Base-by-base conservation (phyloP, 1,140 invertebrate species). In the Scaptomyza pallida region DNA sequence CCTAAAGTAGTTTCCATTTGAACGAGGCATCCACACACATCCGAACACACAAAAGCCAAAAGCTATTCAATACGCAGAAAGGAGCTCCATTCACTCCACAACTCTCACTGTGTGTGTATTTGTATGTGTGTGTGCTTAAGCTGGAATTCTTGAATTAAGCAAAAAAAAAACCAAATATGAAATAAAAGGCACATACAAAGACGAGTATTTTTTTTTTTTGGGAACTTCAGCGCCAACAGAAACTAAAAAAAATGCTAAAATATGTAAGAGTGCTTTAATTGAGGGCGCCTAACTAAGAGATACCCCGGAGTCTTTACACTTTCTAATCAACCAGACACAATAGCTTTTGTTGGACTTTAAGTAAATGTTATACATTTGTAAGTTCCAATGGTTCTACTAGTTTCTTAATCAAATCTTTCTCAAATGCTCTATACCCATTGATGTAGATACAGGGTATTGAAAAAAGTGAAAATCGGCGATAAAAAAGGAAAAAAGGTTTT, bases 141-240 rank as follows among this genome's bases (percentile, higher is more conserved):
- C 48, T 45, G 41, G 62, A 78, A 78, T 76, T 77, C 68, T 59
- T 72, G 47, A 52, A 45, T 68, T 61, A 64, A 74, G 65, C 62
- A 60, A 67, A 61, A 63, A 54, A 70, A 43, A 67, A 51, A 10
- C 44, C 6, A 48, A 45, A 56, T 40, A 40, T 55, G 23, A 60
- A 48, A 55, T 54, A 74, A 40, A 45, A 30, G 26, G 13, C n/a
- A 50, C 15, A 30, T 6, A 26, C 23, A 48, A 48, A 26, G 16
- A 64, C 37, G 48, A 33, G 15, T 9, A 9, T 30, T 9, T 30
- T 30, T 30, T 30, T 5, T 26, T 65, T 65, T 52, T 48, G 35
- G 19, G 59, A 69, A 69, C 50, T 44, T 50, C 15, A 41, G 33
- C 57, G 19, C n/a, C 45, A 17, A 48, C 15, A 15, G 23, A 59